phyloP scores from a whole-genome alignment of 2,888 invertebrate genomes.

The Caradrina kadenii region DNA sequence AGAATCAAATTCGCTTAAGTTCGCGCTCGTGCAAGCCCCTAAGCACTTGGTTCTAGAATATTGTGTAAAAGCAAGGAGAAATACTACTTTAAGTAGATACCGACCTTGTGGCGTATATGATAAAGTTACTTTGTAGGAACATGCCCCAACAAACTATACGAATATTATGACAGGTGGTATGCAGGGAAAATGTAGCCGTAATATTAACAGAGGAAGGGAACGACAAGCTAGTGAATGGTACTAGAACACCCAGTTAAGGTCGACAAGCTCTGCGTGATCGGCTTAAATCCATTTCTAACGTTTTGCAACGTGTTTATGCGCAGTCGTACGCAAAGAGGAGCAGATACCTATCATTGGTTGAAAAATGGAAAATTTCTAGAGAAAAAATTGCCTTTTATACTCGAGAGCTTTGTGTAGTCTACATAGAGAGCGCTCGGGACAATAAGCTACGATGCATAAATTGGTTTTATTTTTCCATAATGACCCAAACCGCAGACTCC shows the following conservation, averaged over 20 bases:
- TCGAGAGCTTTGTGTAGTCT: not conserved
- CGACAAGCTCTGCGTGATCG: not conserved
- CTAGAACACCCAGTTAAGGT: not conserved
- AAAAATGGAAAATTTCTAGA: not conserved
- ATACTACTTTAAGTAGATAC: no score
- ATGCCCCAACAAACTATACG: not conserved
- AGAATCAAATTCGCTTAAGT: no score
- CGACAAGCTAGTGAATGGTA: not conserved
- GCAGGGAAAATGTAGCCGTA: not conserved
- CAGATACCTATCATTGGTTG: not conserved
- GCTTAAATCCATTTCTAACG: constrained; percentile 10
- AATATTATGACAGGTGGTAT: not conserved
- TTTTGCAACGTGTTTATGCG: not conserved
- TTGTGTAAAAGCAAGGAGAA: no score
- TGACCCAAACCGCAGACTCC: no score
- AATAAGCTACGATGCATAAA: not conserved
- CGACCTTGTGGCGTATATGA: not conserved
- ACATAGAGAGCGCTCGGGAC: not conserved
- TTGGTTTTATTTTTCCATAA: no score
- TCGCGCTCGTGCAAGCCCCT: no score
- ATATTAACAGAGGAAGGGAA: not conserved
- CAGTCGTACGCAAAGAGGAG: not conserved
- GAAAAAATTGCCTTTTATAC: not conserved
- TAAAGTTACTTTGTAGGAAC: no score
- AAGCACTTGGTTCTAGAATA: no score